Conservation (phyloP, 2,797 vertebrate genomes). For the Artibeus lituratus region DNA sequence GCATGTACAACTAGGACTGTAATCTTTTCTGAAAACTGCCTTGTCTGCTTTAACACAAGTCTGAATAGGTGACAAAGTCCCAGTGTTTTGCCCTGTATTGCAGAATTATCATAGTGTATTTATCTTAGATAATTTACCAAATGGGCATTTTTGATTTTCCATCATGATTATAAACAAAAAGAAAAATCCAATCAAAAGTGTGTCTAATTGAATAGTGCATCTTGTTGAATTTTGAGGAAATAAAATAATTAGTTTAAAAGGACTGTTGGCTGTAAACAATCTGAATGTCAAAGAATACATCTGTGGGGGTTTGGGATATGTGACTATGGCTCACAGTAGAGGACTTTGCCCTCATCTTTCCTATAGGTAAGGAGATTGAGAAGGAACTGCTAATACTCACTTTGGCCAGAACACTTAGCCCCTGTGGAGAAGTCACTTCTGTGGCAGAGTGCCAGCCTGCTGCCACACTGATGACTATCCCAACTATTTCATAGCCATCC, state of each 20-base stretch:
- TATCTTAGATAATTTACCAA: constrained; percentile 31
- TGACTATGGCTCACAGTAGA: not conserved
- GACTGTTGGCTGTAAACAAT: not conserved
- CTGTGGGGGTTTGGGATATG: not conserved
- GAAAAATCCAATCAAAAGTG: not conserved
- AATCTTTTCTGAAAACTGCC: not conserved
- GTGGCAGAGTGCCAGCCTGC: not conserved
- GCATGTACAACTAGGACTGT: not conserved
- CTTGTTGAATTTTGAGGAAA: not conserved
- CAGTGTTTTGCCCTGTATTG: not conserved
- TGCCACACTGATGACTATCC: not conserved
- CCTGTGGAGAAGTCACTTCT: not conserved
- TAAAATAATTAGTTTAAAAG: not conserved
- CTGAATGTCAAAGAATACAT: not conserved
- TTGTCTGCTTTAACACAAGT: not conserved
- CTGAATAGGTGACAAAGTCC: not conserved
- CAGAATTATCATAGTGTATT: not conserved
- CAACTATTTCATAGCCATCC: not conserved
- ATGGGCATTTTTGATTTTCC: not conserved
- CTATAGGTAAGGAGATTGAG: not conserved
- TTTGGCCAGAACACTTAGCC: not conserved
- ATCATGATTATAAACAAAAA: constrained; percentile 6
- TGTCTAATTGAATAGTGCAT: not conserved
- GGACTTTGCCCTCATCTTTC: not conserved
- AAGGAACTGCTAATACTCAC: not conserved